phyloP scores from a whole-genome alignment of 2,888 invertebrate species.

The Tipula vernalis region DNA sequence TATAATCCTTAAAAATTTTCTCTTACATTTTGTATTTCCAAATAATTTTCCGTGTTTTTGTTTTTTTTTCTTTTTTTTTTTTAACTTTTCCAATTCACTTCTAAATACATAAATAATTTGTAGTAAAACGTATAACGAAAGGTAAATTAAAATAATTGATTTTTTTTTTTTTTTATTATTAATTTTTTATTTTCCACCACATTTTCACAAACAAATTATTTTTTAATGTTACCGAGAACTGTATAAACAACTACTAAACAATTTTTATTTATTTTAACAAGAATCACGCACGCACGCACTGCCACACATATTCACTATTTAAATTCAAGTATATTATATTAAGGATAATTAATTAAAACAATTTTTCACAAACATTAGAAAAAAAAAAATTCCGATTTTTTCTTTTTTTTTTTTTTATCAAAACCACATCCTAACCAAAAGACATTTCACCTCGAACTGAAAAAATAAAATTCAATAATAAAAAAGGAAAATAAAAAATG shows the following conservation, averaged over 20 bases:
- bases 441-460: conserved; percentile 14
- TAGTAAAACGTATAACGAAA: neutral
- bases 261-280: neutral
- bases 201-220: neutral
- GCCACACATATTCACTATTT: neutral
- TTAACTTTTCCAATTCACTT: neutral
- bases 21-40: neutral
- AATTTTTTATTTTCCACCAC: neutral
- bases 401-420: neutral
- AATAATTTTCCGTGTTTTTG: neutral
- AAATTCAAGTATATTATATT: neutral
- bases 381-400: neutral
- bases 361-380: neutral
- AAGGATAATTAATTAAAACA: neutral
- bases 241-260: neutral
- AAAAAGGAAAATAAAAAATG: neutral
- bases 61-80: neutral
- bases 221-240: neutral
- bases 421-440: conserved; percentile 9
- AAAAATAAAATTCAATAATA: neutral
- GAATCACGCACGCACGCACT: neutral
- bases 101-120: neutral
- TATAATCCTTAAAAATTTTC: neutral
- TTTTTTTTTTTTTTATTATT: neutral
- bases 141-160: conserved; percentile 4